Base-by-base conservation (phyloP, 2,888 invertebrate genomes). In the Phortica okadai region DNA sequence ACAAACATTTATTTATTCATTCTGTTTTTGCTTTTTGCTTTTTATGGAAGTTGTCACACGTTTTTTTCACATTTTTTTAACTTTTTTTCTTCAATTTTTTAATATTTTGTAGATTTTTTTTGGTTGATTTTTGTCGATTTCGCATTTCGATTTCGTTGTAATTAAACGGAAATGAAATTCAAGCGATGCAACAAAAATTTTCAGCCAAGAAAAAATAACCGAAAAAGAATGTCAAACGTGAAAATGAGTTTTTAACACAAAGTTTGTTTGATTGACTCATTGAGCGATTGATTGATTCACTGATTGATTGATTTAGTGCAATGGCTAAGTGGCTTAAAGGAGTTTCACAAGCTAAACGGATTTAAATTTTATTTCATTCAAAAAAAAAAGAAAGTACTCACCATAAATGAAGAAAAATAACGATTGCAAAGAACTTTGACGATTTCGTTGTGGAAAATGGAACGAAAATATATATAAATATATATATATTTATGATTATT, bases 341-440 rank as follows among this genome's bases (percentile, higher is more conserved):
- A 33, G 3, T 33, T 33, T 33, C 33, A 33, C 0, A 33, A 5
- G 33, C 33, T 1, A 33, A 33, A 33, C 33, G 4, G 33, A 33
- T 33, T 33, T 5, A 0, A 4, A 33, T 33, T 33, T 33, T 33
- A 33, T 33, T 4, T 4, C 0, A 33, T 33, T 42, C 8, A 42
- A 67, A 70, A 70, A 45, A 45, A 16, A 80, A 77, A 69, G 1
- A 33, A 33, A 33, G 1, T 33, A 33, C 33, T 33, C 33, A 33
- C 33, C 33, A 33, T 33, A 33, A 33, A 33, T 33, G 33, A 33
- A 33, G 33, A 33, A 33, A 33, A 33, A 33, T 33, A 33, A 33
- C 33, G 33, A 4, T 33, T 33, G 33, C 33, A 33, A 33, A 33
- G 33, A 33, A 33, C 33, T 33, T 33, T 33, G 33, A 33, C 33